Percentiles rank a stretch among this genome's conserved stretches.
Conservation (phyloP, 2,113 vertebrate species). For the Salvator merianae region DNA sequence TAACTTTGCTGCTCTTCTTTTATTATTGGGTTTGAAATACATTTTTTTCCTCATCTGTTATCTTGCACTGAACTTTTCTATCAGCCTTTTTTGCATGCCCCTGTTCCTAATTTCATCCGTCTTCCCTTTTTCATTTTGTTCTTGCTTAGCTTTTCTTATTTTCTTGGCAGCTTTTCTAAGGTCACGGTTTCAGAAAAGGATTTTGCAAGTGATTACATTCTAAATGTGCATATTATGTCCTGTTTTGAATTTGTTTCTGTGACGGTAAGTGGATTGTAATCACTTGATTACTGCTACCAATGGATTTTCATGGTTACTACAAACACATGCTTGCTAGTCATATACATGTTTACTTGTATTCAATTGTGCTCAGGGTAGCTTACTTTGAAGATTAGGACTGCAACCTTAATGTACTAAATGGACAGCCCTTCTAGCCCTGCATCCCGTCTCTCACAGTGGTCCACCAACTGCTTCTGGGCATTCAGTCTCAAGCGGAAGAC, state of each 20-base stretch:
- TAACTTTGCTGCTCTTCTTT: neutral
- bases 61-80: neutral
- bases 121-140: constrained; percentile 14
- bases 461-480: too few relatives aligned
- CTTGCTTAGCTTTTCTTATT: constrained; percentile 2
- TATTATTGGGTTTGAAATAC: neutral
- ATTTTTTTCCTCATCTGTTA: neutral
- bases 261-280: neutral
- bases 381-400: neutral
- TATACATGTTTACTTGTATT: neutral
- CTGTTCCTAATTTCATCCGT: constrained; percentile 3
- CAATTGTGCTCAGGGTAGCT: neutral
- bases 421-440: too few relatives aligned
- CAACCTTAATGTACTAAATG: neutral
- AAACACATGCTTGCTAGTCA: neutral
- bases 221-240: neutral
- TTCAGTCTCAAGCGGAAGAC: too few relatives aligned
- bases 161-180: constrained; percentile 1
- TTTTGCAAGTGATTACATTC: neutral
- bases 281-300: neutral
- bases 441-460: too few relatives aligned
- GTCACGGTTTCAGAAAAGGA: neutral
- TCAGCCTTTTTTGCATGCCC: neutral
- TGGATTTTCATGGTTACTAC: neutral
- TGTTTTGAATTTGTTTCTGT: neutral